Percentiles rank a stretch among this genome's conserved stretches.
These are phyloP conservation scores for Campoletis raptor DNA, from an alignment of 2,888 invertebrate species.

Conservation along the genomic window DNA sequence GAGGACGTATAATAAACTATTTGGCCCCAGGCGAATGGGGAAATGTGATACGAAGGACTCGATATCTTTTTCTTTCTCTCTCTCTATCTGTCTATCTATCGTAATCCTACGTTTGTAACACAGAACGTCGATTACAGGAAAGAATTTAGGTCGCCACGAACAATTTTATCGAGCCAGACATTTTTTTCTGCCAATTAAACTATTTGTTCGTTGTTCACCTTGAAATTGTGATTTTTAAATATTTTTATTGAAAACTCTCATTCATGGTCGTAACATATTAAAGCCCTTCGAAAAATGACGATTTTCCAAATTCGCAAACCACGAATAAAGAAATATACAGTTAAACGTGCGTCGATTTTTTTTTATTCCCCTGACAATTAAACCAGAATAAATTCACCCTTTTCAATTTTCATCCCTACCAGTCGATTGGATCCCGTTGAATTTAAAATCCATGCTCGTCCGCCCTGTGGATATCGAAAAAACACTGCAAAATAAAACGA, in stretches of 20 bases:
- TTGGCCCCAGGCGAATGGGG: constrained; percentile 79
- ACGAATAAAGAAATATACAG: not conserved
- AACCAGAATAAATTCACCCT: not conserved
- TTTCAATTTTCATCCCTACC: not conserved
- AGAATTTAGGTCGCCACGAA: constrained; percentile 37
- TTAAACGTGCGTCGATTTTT: not conserved
- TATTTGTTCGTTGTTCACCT: not conserved
- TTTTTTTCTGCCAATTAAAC: not conserved
- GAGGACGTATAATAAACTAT: constrained; percentile 83
- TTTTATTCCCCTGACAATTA: not conserved
- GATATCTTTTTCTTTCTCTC: constrained; percentile 53
- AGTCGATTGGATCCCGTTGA: not conserved
- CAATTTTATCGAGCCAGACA: not conserved
- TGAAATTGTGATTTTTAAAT: not conserved
- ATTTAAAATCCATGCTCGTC: not conserved
- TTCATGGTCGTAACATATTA: not conserved
- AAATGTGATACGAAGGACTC: constrained; percentile 80
- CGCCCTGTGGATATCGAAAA: not conserved
- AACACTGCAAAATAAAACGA: not conserved
- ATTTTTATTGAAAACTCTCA: not conserved
- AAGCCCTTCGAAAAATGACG: not conserved
- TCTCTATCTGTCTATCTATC: constrained; percentile 21
- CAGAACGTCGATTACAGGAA: constrained; percentile 6
- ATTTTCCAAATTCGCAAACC: not conserved
- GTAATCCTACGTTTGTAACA: constrained; percentile 32